Evolutionary conservation across 2,888 invertebrate genomes (phyloP).

Genomic region (Polylopha cassiicola): DNA sequence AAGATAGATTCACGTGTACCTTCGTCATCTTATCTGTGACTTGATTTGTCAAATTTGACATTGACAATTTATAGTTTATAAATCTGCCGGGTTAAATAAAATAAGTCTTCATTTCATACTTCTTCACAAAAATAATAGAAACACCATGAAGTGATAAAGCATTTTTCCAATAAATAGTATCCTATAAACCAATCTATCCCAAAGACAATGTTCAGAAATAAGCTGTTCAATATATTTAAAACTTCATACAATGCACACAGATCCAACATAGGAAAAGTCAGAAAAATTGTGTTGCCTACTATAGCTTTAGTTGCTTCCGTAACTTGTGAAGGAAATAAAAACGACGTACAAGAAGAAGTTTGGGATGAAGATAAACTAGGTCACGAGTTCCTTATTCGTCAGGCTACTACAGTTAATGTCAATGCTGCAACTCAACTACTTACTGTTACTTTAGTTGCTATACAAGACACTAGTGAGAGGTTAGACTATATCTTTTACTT

Average conservation of each 20-base stretch:
- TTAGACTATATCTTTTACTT: conserved; percentile 29
- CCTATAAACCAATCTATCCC: conserved; percentile 10
- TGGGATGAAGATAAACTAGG: conserved; percentile 55
- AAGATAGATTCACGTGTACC: no score
- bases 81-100: no score
- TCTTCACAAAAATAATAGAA: background rate
- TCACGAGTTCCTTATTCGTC: conserved; percentile 72
- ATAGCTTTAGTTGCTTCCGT: conserved; percentile 47
- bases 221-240: conserved; percentile 43
- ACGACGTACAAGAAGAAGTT: conserved; percentile 33
- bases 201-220: conserved; percentile 48
- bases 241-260: conserved; percentile 35
- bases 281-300: conserved; percentile 45
- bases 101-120: no score
- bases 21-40: no score
- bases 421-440: conserved; percentile 75
- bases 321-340: conserved; percentile 45
- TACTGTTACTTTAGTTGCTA: conserved; percentile 72
- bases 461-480: conserved; percentile 73
- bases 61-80: no score
- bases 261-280: conserved; percentile 35
- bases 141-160: conserved; percentile 2
- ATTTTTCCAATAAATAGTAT: background rate
- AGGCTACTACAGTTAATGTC: conserved; percentile 72
- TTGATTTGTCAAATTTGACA: no score